These are phyloP conservation scores for Cylas formicarius DNA, from an alignment of 1,140 invertebrate genomes.

Conservation along the genomic window DNA sequence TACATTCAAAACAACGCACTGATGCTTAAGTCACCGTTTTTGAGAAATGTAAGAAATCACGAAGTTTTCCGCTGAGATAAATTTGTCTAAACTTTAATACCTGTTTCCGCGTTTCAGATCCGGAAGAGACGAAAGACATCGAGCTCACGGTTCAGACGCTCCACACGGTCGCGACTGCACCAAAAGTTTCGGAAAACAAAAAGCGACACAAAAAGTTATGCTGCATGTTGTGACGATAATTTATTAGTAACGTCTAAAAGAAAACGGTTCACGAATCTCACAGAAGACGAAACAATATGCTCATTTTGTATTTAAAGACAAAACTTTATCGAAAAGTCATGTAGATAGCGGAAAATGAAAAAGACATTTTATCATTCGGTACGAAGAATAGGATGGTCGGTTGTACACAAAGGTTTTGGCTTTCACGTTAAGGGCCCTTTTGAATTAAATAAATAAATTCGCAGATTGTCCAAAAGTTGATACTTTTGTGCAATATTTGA, in stretches of 20 bases:
- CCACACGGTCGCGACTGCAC: conserved; percentile 41
- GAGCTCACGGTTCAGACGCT: conserved; percentile 78
- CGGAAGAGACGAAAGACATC: conserved; percentile 71
- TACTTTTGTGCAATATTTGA: no score
- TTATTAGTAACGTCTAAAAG: neutral
- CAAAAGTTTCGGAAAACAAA: conserved; percentile 32
- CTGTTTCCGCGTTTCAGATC: conserved; percentile 39
- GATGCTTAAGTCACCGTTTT: no score
- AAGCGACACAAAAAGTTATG: conserved; percentile 39
- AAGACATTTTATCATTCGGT: conserved; percentile 1
- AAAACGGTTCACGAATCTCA: neutral
- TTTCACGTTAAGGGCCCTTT: no score
- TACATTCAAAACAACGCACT: no score
- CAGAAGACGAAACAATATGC: neutral
- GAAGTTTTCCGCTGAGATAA: no score
- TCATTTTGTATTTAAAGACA: conserved; percentile 10
- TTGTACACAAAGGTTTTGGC: no score
- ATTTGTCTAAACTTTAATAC: neutral
- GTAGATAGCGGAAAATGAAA: neutral
- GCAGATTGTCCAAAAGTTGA: no score
- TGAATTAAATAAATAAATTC: no score
- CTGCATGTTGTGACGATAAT: conserved; percentile 40
- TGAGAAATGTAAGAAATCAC: no score
- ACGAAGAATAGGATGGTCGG: neutral
- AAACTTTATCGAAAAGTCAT: conserved; percentile 3